phyloP scores from a whole-genome alignment of 2,113 vertebrate species.

The Eonycteris spelaea region DNA sequence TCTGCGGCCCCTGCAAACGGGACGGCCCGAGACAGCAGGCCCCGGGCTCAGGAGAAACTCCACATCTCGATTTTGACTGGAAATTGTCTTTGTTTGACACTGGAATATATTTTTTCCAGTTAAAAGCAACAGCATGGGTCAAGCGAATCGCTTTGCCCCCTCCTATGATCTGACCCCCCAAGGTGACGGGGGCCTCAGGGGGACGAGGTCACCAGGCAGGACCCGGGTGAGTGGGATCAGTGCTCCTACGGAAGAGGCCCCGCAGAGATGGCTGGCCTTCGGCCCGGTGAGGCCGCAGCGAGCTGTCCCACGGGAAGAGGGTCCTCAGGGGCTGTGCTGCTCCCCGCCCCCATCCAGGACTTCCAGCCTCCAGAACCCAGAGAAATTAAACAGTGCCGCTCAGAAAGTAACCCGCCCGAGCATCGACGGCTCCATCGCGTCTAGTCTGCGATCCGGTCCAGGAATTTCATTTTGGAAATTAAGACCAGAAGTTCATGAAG shows the following conservation, averaged over 20 bases:
- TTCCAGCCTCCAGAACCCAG: no score
- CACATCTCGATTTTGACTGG: background rate
- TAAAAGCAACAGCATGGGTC: no score
- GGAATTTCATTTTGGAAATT: background rate
- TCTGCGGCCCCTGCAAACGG: background rate
- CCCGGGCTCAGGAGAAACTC: background rate
- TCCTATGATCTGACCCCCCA: background rate
- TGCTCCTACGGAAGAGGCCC: background rate
- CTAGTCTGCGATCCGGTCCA: no score
- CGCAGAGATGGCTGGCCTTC: background rate
- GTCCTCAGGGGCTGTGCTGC: background rate
- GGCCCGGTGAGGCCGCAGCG: rapidly evolving
- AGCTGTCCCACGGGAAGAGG: background rate
- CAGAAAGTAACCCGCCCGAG: background rate
- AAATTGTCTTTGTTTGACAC: background rate
- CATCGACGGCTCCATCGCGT: no score
- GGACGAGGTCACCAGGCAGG: background rate
- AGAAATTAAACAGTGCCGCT: background rate
- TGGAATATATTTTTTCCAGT: background rate
- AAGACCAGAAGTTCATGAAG: background rate
- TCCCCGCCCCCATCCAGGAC: background rate
- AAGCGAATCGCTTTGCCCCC: background rate
- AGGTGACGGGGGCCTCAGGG: no score
- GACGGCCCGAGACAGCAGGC: background rate
- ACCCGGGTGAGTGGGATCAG: background rate